Percentiles rank a stretch among this genome's conserved stretches.
These are phyloP conservation scores for Chloroceryle inda DNA, from an alignment of 2,797 vertebrate species.

Conservation along the genomic window DNA sequence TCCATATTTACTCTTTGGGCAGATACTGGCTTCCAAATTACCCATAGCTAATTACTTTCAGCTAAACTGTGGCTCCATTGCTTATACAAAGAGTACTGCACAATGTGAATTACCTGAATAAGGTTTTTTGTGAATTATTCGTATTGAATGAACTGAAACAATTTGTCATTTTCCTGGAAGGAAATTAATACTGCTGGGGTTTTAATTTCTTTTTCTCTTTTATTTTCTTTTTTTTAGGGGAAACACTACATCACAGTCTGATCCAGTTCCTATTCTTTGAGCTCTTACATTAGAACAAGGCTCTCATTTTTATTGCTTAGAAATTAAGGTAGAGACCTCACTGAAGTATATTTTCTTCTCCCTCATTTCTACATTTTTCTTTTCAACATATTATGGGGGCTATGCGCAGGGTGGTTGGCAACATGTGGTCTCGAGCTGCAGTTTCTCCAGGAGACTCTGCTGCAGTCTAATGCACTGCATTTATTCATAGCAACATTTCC, in stretches of 20 bases:
- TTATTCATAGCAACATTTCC: neutral
- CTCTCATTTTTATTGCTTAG: neutral
- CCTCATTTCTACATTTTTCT: neutral
- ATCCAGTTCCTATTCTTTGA: neutral
- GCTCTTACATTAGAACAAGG: neutral
- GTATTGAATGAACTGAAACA: neutral
- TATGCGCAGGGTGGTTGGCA: neutral
- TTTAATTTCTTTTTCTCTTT: neutral
- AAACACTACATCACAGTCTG: neutral
- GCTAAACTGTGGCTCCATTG: neutral
- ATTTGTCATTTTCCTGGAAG: neutral
- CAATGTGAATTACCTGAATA: neutral
- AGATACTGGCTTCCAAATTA: neutral
- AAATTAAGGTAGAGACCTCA: neutral
- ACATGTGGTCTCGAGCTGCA: neutral
- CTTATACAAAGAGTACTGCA: neutral
- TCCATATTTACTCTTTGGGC: neutral
- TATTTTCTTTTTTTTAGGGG: neutral
- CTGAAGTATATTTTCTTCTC: neutral
- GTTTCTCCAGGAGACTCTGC: neutral
- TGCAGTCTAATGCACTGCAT: neutral
- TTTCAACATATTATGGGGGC: neutral
- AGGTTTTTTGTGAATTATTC: slow-evolving; percentile 28
- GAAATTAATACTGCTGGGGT: neutral
- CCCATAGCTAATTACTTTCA: neutral